Evolutionary conservation across 2,113 vertebrate species (phyloP).

Genomic region (Sula dactylatra): DNA sequence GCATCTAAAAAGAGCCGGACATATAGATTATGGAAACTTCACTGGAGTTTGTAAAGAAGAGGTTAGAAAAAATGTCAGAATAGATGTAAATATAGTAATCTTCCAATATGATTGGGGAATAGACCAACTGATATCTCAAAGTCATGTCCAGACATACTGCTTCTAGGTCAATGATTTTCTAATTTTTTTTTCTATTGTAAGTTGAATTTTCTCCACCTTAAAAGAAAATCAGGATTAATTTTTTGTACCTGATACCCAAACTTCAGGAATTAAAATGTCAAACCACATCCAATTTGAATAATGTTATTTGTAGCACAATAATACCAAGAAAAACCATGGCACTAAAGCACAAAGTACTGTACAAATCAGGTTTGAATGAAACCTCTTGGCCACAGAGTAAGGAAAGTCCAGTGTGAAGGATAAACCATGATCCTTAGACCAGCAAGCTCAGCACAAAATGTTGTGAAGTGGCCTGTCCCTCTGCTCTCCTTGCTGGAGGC

Average conservation of each 20-base stretch:
- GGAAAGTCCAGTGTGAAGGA: not conserved
- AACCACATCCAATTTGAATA: not conserved
- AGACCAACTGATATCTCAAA: not conserved
- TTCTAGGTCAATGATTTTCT: not conserved
- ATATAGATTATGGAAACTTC: not conserved
- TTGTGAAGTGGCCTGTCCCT: not conserved
- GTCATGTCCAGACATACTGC: not conserved
- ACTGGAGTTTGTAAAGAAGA: not conserved
- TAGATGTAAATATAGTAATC: not conserved
- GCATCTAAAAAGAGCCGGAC: not conserved
- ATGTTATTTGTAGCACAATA: not conserved
- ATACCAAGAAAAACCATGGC: not conserved
- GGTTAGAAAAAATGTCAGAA: not conserved
- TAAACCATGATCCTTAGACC: not conserved
- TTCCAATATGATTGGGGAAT: rapidly evolving
- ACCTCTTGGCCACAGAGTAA: not conserved
- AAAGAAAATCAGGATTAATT: not conserved
- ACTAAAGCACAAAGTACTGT: not conserved
- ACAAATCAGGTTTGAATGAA: not conserved
- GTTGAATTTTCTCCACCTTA: not conserved
- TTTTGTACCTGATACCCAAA: not conserved
- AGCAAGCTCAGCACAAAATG: not conserved
- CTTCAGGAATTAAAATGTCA: not conserved
- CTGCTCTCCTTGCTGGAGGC: not conserved
- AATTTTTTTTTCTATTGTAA: not conserved